A percentile compares a stretch with the other conserved stretches of the same genome.
Conservation (phyloP, 2,888 invertebrate species). For the Ectropis crepuscularia region DNA sequence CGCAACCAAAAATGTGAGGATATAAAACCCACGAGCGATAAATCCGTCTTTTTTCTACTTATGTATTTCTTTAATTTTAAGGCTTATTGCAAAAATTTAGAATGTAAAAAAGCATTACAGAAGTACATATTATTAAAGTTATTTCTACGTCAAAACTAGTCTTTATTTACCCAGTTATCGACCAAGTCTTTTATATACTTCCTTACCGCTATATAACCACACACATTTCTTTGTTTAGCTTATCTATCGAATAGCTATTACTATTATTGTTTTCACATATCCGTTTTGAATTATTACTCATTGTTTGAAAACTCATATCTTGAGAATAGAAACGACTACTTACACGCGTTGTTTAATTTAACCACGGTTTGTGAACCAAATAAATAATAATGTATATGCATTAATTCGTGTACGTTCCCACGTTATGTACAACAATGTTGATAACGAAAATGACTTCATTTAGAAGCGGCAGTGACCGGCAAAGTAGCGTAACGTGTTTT, state of each 20-base stretch:
- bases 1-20: no score
- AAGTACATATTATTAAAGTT: no score
- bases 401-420: background rate
- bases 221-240: slow-evolving; percentile 18
- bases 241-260: slow-evolving; percentile 20
- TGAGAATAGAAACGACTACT: slow-evolving; percentile 20
- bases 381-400: background rate
- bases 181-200: background rate
- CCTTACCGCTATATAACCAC: background rate
- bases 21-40: no score
- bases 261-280: slow-evolving; percentile 25
- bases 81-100: no score
- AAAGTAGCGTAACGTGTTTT: slow-evolving; percentile 34
- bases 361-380: slow-evolving; percentile 19
- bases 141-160: no score
- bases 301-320: slow-evolving; percentile 20
- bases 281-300: slow-evolving; percentile 27
- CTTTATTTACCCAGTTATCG: background rate
- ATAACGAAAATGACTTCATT: slow-evolving; percentile 16
- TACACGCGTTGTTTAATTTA: slow-evolving; percentile 15
- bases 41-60: no score
- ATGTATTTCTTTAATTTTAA: no score
- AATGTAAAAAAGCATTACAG: no score
- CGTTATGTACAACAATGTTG: background rate
- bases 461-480: slow-evolving; percentile 3